Conservation (phyloP, 2,888 invertebrate genomes). For the Parnassius orleans region DNA sequence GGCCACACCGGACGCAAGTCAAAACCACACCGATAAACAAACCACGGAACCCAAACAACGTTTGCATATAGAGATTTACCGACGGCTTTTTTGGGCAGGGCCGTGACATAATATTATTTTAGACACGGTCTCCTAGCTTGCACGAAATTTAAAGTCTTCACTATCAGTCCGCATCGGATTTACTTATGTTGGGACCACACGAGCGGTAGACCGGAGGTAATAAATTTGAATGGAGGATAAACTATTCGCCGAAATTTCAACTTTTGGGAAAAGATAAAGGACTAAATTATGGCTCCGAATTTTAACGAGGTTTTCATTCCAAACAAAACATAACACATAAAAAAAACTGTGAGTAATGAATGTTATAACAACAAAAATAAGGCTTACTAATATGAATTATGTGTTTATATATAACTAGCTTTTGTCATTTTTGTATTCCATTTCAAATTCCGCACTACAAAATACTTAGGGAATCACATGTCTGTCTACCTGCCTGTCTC, state of each 20-base stretch:
- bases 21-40: conserved; percentile 44
- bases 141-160: conserved; percentile 13
- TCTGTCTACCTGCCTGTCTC: no score
- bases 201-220: conserved; percentile 21
- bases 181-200: conserved; percentile 14
- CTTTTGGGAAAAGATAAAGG: conserved; percentile 23
- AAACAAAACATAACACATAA: background rate
- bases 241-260: conserved; percentile 25
- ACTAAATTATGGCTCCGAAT: conserved; percentile 21
- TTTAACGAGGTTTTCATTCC: background rate
- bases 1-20: conserved; percentile 40
- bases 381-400: no score
- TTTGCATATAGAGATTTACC: conserved; percentile 38
- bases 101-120: conserved; percentile 40
- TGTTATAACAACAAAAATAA: no score
- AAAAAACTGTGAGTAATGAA: background rate
- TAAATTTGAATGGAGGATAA: conserved; percentile 22
- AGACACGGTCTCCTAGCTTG: conserved; percentile 27
- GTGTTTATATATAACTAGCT: no score
- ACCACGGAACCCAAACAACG: conserved; percentile 29
- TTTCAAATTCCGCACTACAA: no score
- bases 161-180: conserved; percentile 14
- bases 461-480: no score
- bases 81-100: conserved; percentile 37
- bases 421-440: no score